Conservation (phyloP, 2,113 vertebrate species). For the Puffinus mauretanicus region DNA sequence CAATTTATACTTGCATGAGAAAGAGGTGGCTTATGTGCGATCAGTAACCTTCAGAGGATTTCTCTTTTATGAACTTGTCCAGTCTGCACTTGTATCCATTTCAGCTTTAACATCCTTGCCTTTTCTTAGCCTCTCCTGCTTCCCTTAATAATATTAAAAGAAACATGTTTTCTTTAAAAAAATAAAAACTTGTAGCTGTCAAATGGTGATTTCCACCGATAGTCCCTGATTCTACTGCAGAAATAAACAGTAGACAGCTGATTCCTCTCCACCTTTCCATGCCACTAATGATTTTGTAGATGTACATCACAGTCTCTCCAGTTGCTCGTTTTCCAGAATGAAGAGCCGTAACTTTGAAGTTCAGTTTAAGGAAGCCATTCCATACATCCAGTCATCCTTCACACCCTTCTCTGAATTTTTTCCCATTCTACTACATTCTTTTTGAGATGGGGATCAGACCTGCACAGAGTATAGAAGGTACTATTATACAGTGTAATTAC, state of each 20-base stretch:
- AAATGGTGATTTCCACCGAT: background rate
- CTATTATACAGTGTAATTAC: background rate
- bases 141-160: background rate
- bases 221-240: background rate
- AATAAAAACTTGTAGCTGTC: fast-evolving
- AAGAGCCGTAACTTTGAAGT: background rate
- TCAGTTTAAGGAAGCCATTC: background rate
- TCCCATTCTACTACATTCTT: background rate
- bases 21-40: background rate
- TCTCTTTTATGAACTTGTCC: background rate
- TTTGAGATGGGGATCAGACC: background rate
- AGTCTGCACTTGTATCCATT: background rate
- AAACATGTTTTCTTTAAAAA: background rate
- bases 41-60: background rate
- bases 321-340: background rate
- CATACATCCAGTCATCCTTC: background rate
- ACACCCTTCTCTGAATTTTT: background rate
- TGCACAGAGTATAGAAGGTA: background rate
- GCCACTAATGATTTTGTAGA: background rate
- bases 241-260: background rate
- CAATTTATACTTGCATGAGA: background rate
- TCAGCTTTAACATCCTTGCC: background rate
- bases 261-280: background rate
- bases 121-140: background rate
- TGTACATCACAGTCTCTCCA: background rate